Base-by-base conservation (phyloP, 1,140 invertebrate species). In the Brachionus calyciflorus region DNA sequence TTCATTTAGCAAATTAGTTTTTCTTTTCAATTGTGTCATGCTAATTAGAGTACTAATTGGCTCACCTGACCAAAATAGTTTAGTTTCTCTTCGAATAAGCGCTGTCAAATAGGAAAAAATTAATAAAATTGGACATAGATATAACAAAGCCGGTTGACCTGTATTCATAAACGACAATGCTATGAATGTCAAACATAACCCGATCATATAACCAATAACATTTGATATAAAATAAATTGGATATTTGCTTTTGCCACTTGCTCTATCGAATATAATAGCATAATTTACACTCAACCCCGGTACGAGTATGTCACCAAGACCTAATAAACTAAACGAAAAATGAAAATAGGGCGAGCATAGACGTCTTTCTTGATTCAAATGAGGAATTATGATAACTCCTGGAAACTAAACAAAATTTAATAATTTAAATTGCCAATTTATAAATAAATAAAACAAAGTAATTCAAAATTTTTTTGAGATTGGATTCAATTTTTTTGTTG, bases 81-180 rank as follows among this genome's bases (percentile, higher is more conserved):
- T 73, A 24, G 21, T 21, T 51, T 73, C 84, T 24, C 81, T 80
- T 60, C 85, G 79, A 19, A 77, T 79, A 14, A 82, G 60, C 4
- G 84, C 86, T 14, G 85, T 76, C 3, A 84, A 40, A 26, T 81
- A 79, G 9, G 86, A 81, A 3, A 87, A 83, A 17, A 88, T 79
- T 5, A 89, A 79, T 9, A 85, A 86, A 65, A 81, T 83, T 4
- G 87, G 87, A 30, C 89, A 87, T 48, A 90, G 82, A 81, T 90
- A 90, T n/a, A 90, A 83, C n/a, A 90, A 83, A 26, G 89, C 89
- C 41, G 89, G 89, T 82, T 90, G 89, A 21, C 88, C 88, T 19
- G 81, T 83, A 44, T 84, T 80, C 87, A 88, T 88, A 1, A 89
- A 73, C 51, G 82, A 83, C 10, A 89, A 80, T 3, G 86, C 88